Evolutionary conservation across 64 coral and sea anemone genomes (phyloP).

Genomic region (Stichodactyla mertensii): DNA sequence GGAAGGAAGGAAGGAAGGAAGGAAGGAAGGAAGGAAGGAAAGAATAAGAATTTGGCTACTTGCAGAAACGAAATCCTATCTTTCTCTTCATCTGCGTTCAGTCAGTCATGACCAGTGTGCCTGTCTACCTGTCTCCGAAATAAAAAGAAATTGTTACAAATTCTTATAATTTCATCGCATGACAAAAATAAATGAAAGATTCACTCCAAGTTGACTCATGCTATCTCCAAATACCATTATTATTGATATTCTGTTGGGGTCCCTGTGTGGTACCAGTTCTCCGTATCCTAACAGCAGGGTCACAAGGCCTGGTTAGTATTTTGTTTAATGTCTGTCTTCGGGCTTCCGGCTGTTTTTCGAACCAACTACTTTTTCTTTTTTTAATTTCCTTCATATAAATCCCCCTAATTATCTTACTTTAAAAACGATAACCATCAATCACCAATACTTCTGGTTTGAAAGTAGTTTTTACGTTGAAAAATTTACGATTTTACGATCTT

Average conservation of each 20-base stretch:
- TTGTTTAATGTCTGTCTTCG: not conserved
- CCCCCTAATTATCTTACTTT: not conserved
- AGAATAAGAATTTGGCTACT: too few relatives aligned
- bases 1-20: too few relatives aligned
- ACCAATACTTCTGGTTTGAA: not conserved
- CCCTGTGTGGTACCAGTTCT: not conserved
- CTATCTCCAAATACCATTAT: too few relatives aligned
- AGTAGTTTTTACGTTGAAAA: not conserved
- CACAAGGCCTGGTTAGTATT: not conserved
- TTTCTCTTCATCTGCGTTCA: too few relatives aligned
- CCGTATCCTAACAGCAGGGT: not conserved
- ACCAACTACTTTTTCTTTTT: not conserved
- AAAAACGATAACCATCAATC: not conserved
- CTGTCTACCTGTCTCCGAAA: too few relatives aligned
- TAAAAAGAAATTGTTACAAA: too few relatives aligned
- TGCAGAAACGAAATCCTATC: too few relatives aligned
- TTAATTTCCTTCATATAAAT: not conserved
- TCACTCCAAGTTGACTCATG: too few relatives aligned
- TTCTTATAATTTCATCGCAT: too few relatives aligned
- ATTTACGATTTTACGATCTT: not conserved
- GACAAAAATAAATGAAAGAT: too few relatives aligned
- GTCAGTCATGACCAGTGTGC: too few relatives aligned
- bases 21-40: too few relatives aligned
- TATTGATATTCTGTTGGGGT: not conserved
- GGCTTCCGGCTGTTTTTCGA: not conserved